Base-by-base conservation (phyloP, 2,797 vertebrate genomes). In the Holocentrus rufus region DNA sequence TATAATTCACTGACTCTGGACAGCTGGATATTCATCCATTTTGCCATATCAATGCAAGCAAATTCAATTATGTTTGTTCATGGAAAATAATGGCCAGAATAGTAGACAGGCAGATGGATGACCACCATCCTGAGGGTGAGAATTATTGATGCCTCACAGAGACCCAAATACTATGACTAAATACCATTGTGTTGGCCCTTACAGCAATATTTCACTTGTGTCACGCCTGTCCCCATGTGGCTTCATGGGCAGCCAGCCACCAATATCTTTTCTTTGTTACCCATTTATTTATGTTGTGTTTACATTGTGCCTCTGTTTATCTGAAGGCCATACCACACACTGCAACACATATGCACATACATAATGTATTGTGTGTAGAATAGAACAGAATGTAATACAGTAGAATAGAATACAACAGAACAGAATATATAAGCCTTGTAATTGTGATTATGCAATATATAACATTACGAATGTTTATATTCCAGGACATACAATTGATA, bases 171-270 rank as follows among this genome's bases (percentile, higher is more conserved):
- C 72, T 79, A 74, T 88, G 84, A 90, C 69, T 82, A 83, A 92
- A 90, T 91, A 87, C 85, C 47, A 74, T 82, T 76, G 87, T 83
- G 80, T 91, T 91, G 76, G 84, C 77, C 83, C 77, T 69, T 23
- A 42, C 23, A 64, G 59, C 58, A 75, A 59, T 64, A 76, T 70
- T 69, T 72, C 55, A 53, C 23, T 59, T 55, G 47, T 72, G 58
- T 18, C 53, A 11, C n/a, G 34, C 42, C 27, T 34, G 52, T 59
- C n/a, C 31, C 44, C 36, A 22, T 60, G 31, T 60, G 47, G 50
- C 7, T 82, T 60, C 64, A 42, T 30, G 55, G 17, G 55, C 55
- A 31, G n/a, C 61, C 56, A 46, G 60, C 54, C 60, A 31, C 55
- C 27, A 23, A 13, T 7, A 1, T 31, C 18, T 23, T 7, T 15